Conservation (phyloP, 2,888 invertebrate genomes). For the Spodoptera picta region DNA sequence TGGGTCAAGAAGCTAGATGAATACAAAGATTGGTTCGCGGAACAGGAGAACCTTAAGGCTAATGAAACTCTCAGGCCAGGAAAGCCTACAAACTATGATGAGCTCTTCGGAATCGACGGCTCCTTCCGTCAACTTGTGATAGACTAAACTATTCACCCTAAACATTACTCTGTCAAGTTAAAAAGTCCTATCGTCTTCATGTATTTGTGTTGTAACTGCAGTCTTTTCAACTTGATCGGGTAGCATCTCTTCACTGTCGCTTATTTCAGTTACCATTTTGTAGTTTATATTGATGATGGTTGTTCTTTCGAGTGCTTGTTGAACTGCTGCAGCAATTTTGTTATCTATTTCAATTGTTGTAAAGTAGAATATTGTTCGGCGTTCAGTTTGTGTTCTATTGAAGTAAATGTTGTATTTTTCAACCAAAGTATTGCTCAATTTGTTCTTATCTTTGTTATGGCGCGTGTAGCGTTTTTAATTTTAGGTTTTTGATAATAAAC, state of each 20-base stretch:
- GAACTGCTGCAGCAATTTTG: slow-evolving; percentile 24
- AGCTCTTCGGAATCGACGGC: slow-evolving; percentile 96
- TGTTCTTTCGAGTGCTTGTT: slow-evolving; percentile 30
- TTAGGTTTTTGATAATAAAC: slow-evolving; percentile 71
- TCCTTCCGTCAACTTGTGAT: slow-evolving; percentile 95
- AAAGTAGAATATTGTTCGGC: slow-evolving; percentile 30
- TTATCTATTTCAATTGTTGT: slow-evolving; percentile 13
- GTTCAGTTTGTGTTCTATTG: slow-evolving; percentile 48
- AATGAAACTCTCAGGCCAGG: slow-evolving; percentile 94
- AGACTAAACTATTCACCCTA: slow-evolving; percentile 84
- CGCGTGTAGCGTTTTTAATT: slow-evolving; percentile 63
- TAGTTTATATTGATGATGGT: slow-evolving; percentile 53
- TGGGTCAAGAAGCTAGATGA: slow-evolving; percentile 94
- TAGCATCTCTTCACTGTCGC: slow-evolving; percentile 70
- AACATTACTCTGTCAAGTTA: slow-evolving; percentile 44
- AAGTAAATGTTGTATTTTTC: slow-evolving; percentile 62
- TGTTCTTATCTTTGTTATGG: slow-evolving; percentile 61
- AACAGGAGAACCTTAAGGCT: slow-evolving; percentile 93
- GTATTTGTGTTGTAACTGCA: not conserved
- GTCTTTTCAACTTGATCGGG: slow-evolving; percentile 57
- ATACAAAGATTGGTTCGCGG: slow-evolving; percentile 94
- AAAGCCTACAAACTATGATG: slow-evolving; percentile 95
- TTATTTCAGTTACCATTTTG: slow-evolving; percentile 70
- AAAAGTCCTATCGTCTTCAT: slow-evolving; percentile 25
- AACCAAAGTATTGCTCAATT: slow-evolving; percentile 81